Conservation (phyloP, 2,797 vertebrate genomes). For the Etheostoma perlongum region DNA sequence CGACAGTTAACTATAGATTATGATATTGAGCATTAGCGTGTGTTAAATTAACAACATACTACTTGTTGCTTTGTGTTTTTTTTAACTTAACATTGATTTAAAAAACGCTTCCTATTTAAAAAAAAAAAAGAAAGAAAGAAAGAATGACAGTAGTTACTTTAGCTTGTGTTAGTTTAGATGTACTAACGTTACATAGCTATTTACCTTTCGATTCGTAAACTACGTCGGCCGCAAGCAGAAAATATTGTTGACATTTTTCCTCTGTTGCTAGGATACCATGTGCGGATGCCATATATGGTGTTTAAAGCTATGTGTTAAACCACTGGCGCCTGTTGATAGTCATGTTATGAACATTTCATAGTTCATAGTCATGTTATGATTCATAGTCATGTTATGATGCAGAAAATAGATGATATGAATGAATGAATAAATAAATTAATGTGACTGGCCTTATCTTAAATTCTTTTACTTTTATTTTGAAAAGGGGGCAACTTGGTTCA, state of each 20-base stretch:
- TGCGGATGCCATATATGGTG: too few relatives aligned
- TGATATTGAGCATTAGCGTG: too few relatives aligned
- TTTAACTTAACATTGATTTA: neutral
- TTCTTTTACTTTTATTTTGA: slow-evolving; percentile 71
- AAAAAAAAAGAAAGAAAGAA: too few relatives aligned
- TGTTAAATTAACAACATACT: neutral
- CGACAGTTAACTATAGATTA: too few relatives aligned
- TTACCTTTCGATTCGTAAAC: slow-evolving; percentile 19
- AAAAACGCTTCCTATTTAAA: neutral
- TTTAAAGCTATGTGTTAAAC: neutral
- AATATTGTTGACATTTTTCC: neutral
- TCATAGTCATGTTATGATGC: neutral
- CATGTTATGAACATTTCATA: too few relatives aligned
- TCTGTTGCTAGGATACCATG: slow-evolving; percentile 65
- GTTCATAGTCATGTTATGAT: too few relatives aligned
- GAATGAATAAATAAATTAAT: neutral
- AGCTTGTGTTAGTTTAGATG: neutral
- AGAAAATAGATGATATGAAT: neutral
- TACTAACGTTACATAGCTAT: neutral
- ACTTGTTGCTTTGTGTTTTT: neutral
- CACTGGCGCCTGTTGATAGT: neutral
- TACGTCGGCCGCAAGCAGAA: neutral
- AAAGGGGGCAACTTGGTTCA: slow-evolving; percentile 16
- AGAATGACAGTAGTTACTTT: neutral
- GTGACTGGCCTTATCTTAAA: neutral